Base-by-base conservation (phyloP, 2,888 invertebrate genomes). In the Eulithis testata region DNA sequence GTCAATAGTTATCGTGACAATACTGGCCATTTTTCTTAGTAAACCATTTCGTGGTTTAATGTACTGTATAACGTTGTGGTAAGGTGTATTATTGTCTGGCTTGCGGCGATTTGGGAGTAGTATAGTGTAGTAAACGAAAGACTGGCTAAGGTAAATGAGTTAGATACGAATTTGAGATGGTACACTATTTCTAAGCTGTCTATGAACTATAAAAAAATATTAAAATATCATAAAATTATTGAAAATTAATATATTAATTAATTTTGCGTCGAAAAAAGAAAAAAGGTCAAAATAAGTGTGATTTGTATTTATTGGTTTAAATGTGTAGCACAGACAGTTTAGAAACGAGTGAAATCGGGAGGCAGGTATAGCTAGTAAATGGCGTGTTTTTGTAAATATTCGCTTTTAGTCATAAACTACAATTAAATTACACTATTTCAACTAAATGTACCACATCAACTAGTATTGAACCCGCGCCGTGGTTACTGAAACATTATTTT, bases 61-160 rank as follows among this genome's bases (percentile, higher is more conserved):
- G 40, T 31, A 55, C 50, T 49, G 27, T 63, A 56, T 61, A 6
- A 4, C 52, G 50, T 65, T 53, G 58, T 14, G 45, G 49, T 55
- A 65, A 44, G 58, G 68, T 54, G 63, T 65, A 43, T 61, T 61
- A 49, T 65, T 56, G 66, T 62, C 11, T 62, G 64, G 65, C 50
- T 44, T 52, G 66, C 61, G 62, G 31, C 54, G 72, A 68, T 65
- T 65, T 50, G 65, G 54, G 64, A 52, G 65, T 58, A 63, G 57
- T 70, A 69, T 88, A 86, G 87, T 81, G 89, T 91, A 90, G 89
- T 80, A 91, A 91, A 87, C 89, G 91, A 92, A 92, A 91, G 92
- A 92, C 92, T 92, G 91, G 91, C 87, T 90, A 89, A 89, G 83
- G 89, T 90, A 87, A 86, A 75, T 2, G 86, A 83, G 80, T 77